Conservation (phyloP, 2,888 invertebrate species). For the Empis livida region DNA sequence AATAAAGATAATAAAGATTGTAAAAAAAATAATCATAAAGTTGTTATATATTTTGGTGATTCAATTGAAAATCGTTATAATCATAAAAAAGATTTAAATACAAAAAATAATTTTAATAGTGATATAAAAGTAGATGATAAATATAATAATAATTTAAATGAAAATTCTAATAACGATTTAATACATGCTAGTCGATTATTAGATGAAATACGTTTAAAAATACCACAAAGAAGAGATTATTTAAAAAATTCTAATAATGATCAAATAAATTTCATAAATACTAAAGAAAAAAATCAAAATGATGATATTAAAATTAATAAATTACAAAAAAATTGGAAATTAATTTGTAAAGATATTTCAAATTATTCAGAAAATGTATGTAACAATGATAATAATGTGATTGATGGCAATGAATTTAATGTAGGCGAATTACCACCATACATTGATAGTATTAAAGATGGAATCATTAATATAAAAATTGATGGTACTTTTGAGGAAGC, state of each 20-base stretch:
- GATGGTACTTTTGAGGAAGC: conserved; percentile 48
- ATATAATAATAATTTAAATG: not conserved
- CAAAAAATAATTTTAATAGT: conserved; percentile 1
- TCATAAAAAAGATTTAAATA: not conserved
- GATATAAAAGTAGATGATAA: conserved; percentile 1
- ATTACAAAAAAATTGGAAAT: not conserved
- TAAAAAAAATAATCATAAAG: conserved; percentile 38
- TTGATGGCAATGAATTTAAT: not conserved
- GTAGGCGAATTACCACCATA: conserved; percentile 29
- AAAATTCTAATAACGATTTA: not conserved
- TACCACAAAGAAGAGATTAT: conserved; percentile 13
- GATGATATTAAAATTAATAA: not conserved
- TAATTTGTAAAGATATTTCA: not conserved
- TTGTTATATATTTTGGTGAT: conserved; percentile 62
- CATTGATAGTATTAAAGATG: conserved; percentile 37
- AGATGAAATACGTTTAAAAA: conserved; percentile 13
- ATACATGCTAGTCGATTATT: conserved; percentile 15
- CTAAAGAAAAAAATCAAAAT: not conserved
- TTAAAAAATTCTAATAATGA: not conserved
- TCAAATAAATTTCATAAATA: too few relatives aligned
- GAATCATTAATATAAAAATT: conserved; percentile 47
- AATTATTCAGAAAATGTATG: not conserved
- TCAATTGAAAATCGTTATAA: conserved; percentile 35
- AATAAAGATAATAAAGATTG: not conserved
- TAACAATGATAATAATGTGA: not conserved